Conservation (phyloP, 2,888 invertebrate species). For the Celastrina argiolus region DNA sequence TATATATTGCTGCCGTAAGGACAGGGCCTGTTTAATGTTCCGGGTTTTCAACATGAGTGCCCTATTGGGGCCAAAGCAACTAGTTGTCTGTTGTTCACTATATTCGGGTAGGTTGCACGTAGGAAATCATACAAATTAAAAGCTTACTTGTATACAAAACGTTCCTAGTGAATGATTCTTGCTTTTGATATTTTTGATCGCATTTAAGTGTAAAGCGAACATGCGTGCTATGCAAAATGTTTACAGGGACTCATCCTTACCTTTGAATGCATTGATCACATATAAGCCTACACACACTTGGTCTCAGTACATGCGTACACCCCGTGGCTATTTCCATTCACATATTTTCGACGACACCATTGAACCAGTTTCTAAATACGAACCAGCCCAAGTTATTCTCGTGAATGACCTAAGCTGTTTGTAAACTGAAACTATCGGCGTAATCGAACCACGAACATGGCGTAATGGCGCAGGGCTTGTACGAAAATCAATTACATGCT, state of each 20-base stretch:
- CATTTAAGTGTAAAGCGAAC: no score
- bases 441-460: constrained; percentile 12
- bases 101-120: no score
- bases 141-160: no score
- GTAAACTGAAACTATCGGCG: constrained; percentile 18
- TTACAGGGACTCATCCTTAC: neutral
- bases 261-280: no score
- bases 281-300: no score
- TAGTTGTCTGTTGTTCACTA: no score
- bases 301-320: neutral
- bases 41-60: neutral
- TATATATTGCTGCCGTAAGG: neutral
- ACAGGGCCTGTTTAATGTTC: neutral
- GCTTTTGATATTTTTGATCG: no score
- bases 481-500: constrained; percentile 70
- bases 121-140: no score
- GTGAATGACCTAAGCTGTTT: constrained; percentile 19
- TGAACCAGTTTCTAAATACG: constrained; percentile 23
- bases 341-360: constrained; percentile 20
- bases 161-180: no score
- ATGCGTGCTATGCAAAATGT: no score
- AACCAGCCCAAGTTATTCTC: constrained; percentile 21
- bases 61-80: neutral
- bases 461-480: constrained; percentile 27
- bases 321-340: constrained; percentile 21